These are phyloP conservation scores for Himantopus leucocephalus DNA, from an alignment of 2,113 vertebrate genomes.

Conservation along the genomic window DNA sequence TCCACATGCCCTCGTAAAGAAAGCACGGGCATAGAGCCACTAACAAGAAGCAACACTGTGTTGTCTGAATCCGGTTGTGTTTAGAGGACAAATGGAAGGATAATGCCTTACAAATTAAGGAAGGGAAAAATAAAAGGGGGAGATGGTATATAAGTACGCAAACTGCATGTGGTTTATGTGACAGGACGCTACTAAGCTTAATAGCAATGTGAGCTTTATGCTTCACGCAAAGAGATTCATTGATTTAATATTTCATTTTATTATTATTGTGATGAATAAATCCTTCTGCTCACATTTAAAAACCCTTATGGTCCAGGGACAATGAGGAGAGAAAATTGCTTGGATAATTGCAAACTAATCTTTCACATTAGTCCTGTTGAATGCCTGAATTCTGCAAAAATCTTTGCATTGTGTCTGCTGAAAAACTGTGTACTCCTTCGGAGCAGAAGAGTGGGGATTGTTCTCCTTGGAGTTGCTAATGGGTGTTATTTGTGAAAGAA, in stretches of 20 bases:
- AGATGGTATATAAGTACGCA: neutral
- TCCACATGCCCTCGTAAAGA: neutral
- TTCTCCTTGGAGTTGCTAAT: slow-evolving; percentile 1
- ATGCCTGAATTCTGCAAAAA: neutral
- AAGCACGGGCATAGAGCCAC: neutral
- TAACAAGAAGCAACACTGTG: neutral
- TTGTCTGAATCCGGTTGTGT: neutral
- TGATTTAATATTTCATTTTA: slow-evolving; percentile 58
- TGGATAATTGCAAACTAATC: slow-evolving; percentile 46
- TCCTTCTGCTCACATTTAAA: slow-evolving; percentile 48
- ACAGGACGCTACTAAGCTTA: neutral
- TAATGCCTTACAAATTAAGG: slow-evolving; percentile 29
- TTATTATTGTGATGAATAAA: slow-evolving; percentile 60
- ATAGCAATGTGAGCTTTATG: neutral
- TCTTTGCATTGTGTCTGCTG: neutral
- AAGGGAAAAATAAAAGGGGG: neutral
- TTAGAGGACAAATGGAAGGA: slow-evolving; percentile 39
- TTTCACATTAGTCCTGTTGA: slow-evolving; percentile 23
- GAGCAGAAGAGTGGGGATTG: neutral
- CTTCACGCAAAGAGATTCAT: slow-evolving; percentile 48
- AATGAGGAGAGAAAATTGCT: slow-evolving; percentile 56
- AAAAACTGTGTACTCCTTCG: neutral
- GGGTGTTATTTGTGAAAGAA: neutral
- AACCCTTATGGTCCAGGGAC: slow-evolving; percentile 14
- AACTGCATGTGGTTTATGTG: slow-evolving; percentile 19